phyloP scores from a whole-genome alignment of 2,888 invertebrate genomes.

The Oasisia sp. region DNA sequence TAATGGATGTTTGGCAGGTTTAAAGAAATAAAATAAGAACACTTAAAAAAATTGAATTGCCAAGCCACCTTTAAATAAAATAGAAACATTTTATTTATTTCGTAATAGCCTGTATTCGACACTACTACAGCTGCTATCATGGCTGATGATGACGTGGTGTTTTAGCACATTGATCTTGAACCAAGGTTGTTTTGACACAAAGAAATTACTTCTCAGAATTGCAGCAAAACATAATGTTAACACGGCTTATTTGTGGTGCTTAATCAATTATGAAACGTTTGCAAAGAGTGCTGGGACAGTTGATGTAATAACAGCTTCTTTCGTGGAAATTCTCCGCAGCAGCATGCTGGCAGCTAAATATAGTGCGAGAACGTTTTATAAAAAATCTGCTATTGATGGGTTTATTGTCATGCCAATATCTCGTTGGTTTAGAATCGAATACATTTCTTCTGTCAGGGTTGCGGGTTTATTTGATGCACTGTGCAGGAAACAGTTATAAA shows the following conservation, averaged over 20 bases:
- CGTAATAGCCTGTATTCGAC: neutral
- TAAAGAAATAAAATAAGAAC: too few species aligned
- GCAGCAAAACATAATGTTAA: neutral
- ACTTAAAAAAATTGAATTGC: too few species aligned
- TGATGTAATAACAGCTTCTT: conserved; percentile 7
- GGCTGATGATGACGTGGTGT: neutral
- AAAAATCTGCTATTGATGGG: neutral
- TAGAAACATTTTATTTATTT: neutral
- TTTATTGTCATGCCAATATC: conserved; percentile 13
- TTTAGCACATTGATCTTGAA: neutral
- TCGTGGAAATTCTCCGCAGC: neutral
- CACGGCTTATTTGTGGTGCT: neutral
- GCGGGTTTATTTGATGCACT: neutral
- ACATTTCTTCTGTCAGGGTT: neutral
- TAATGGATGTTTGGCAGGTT: too few species aligned
- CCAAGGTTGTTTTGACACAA: neutral
- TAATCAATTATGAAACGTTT: conserved; percentile 12
- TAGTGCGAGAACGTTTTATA: neutral
- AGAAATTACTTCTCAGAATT: conserved; percentile 17
- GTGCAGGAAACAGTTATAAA: neutral
- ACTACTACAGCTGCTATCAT: neutral
- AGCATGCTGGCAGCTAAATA: neutral
- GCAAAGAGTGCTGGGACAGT: neutral
- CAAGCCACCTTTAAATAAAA: neutral
- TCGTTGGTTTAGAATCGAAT: neutral